phyloP scores from a whole-genome alignment of 1,140 invertebrate genomes.

The Zaprionus capensis region DNA sequence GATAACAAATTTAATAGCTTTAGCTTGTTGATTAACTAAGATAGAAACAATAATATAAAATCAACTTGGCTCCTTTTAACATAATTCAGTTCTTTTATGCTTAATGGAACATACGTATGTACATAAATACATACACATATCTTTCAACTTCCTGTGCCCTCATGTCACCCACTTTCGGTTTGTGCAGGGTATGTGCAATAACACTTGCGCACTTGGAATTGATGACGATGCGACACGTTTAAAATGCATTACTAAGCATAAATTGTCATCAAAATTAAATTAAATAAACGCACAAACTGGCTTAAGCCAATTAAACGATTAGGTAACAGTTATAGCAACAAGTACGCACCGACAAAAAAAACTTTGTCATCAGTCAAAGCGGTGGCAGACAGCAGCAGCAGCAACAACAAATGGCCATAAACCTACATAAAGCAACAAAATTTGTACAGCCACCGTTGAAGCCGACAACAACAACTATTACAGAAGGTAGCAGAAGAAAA shows the following conservation, averaged over 20 bases:
- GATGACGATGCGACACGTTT: conserved; percentile 65
- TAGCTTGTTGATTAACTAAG: background rate
- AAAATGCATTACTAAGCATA: conserved; percentile 77
- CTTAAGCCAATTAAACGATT: conserved; percentile 83
- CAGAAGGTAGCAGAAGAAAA: conserved; percentile 47
- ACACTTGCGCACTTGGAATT: conserved; percentile 34
- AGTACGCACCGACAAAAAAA: conserved; percentile 48
- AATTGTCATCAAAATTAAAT: conserved; percentile 78
- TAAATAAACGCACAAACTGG: conserved; percentile 68
- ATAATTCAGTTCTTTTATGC: background rate
- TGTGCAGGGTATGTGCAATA: background rate
- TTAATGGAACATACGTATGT: background rate
- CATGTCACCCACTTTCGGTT: background rate
- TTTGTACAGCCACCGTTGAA: conserved; percentile 55
- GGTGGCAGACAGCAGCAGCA: conserved; percentile 27
- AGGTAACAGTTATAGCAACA: conserved; percentile 77
- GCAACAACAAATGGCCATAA: conserved; percentile 64
- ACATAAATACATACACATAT: background rate
- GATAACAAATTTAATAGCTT: background rate
- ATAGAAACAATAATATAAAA: background rate
- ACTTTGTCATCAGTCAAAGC: conserved; percentile 45
- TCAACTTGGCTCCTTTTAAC: background rate
- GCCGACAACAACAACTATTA: conserved; percentile 12
- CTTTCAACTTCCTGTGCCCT: background rate
- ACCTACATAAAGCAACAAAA: conserved; percentile 72